These are phyloP conservation scores for Holotrichia oblita DNA, from an alignment of 1,140 invertebrate species.

Conservation along the genomic window DNA sequence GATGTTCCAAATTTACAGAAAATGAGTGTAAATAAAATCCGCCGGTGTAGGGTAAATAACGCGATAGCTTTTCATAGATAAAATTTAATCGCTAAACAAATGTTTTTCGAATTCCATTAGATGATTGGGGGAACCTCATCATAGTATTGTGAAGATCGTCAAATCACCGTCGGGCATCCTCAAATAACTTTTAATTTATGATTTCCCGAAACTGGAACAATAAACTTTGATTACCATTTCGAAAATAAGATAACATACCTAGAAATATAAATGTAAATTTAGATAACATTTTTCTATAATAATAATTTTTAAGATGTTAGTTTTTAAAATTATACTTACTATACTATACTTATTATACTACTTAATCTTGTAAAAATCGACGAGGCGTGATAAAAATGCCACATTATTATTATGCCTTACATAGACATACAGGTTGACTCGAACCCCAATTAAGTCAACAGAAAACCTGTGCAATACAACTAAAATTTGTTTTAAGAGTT, in stretches of 20 bases:
- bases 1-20: neutral
- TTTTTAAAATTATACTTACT: too few relatives aligned
- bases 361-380: too few relatives aligned
- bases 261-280: neutral
- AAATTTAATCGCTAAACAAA: neutral
- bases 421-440: too few relatives aligned
- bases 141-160: neutral
- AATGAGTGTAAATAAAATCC: conserved; percentile 14
- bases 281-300: neutral
- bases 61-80: neutral
- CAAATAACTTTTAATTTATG: neutral
- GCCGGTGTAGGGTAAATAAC: conserved; percentile 11
- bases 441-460: too few relatives aligned
- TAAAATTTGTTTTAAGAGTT: too few relatives aligned
- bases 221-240: neutral
- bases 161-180: neutral
- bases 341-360: too few relatives aligned
- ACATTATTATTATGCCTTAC: too few relatives aligned
- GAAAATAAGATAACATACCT: neutral
- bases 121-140: neutral
- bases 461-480: too few relatives aligned
- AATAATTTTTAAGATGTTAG: too few relatives aligned
- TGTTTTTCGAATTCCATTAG: neutral
- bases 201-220: conserved; percentile 7
- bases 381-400: too few relatives aligned